Conservation (phyloP, 2,113 vertebrate genomes). For the Anolis sagrei region DNA sequence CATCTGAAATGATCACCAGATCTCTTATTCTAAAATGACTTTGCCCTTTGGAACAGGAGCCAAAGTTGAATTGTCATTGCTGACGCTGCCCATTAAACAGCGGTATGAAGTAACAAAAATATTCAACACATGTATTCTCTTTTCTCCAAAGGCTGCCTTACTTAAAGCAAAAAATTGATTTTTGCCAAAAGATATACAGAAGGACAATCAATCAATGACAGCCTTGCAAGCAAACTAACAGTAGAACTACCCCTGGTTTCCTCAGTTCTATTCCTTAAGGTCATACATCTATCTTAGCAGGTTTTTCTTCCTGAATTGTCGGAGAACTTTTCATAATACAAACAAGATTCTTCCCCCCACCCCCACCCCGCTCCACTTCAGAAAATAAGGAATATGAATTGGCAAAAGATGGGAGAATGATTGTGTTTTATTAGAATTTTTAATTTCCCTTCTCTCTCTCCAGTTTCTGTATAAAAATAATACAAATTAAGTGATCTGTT, state of each 20-base stretch:
- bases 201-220: constrained; percentile 64
- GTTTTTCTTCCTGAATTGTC: neutral
- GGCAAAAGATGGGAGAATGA: neutral
- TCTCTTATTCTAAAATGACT: constrained; percentile 18
- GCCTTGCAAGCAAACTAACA: constrained; percentile 42
- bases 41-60: constrained; percentile 17
- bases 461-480: neutral
- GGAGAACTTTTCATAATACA: neutral
- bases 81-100: neutral
- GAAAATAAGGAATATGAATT: neutral
- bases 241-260: constrained; percentile 33
- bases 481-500: neutral
- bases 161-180: constrained; percentile 64
- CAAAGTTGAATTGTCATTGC: constrained; percentile 34
- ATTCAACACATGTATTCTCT: constrained; percentile 53
- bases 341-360: neutral
- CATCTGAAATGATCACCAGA: constrained; percentile 14
- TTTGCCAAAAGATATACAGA: constrained; percentile 57
- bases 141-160: constrained; percentile 50
- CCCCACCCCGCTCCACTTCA: neutral
- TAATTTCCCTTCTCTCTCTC: neutral
- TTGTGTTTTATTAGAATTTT: neutral
- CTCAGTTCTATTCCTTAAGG: constrained; percentile 39
- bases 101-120: constrained; percentile 26
- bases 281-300: constrained; percentile 36